phyloP scores from a whole-genome alignment of 2,797 vertebrate species.

The Amblyopsis hoosieri region DNA sequence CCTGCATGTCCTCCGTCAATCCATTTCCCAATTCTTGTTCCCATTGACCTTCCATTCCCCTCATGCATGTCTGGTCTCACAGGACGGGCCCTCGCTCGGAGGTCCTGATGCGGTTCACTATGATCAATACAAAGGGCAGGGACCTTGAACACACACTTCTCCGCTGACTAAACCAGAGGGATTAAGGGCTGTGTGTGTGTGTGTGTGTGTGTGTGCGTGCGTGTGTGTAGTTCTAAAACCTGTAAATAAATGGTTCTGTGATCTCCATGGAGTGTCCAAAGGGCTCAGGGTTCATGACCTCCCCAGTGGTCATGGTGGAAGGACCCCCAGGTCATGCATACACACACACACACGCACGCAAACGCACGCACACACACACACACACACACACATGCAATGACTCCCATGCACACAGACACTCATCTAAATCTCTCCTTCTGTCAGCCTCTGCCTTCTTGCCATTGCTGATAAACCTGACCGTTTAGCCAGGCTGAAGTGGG shows the following conservation, averaged over 20 bases:
- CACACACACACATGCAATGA: constrained; percentile 1
- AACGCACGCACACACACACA: neutral
- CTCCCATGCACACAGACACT: constrained; percentile 1
- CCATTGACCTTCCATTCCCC: constrained; percentile 65
- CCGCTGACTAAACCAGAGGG: constrained; percentile 61
- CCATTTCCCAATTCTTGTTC: constrained; percentile 54
- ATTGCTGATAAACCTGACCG: constrained; percentile 39
- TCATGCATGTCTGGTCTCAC: constrained; percentile 63
- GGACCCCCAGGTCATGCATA: constrained; percentile 55
- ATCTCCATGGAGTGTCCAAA: constrained; percentile 46
- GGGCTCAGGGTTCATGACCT: constrained; percentile 62
- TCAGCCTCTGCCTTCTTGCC: neutral
- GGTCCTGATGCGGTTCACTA: constrained; percentile 62
- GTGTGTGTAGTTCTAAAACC: constrained; percentile 47
- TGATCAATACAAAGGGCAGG: constrained; percentile 75
- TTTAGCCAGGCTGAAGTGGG: constrained; percentile 46
- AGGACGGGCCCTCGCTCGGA: constrained; percentile 53
- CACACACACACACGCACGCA: constrained; percentile 19
- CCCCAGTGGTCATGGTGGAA: constrained; percentile 57
- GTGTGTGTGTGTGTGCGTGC: constrained; percentile 14
- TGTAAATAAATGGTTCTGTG: constrained; percentile 60
- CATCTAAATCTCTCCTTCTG: constrained; percentile 2
- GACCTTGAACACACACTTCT: constrained; percentile 66
- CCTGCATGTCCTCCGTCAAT: constrained; percentile 50
- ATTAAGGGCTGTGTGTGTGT: constrained; percentile 52